phyloP scores from a whole-genome alignment of 2,797 vertebrate genomes.

The Notolabrus celidotus region DNA sequence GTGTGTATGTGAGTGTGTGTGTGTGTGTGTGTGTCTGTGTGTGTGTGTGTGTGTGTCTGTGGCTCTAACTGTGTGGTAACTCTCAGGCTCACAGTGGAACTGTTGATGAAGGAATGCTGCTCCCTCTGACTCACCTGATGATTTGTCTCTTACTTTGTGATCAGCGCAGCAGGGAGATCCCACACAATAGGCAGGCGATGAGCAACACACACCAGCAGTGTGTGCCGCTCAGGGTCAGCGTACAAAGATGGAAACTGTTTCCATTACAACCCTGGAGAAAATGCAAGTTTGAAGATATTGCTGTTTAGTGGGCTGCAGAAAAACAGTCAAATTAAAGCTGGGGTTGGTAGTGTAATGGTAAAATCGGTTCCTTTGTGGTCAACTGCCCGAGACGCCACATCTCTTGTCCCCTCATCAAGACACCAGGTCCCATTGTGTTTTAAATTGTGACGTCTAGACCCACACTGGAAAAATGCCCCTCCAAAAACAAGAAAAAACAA shows the following conservation, averaged over 20 bases:
- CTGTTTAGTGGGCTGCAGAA: not conserved
- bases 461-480: no score
- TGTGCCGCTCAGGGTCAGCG: slow-evolving; percentile 23
- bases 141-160: slow-evolving; percentile 75
- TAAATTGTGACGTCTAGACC: no score
- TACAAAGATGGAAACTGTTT: slow-evolving; percentile 8
- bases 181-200: slow-evolving; percentile 57
- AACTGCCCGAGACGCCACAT: no score
- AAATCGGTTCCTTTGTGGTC: no score
- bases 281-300: not conserved
- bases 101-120: slow-evolving; percentile 77
- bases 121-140: slow-evolving; percentile 81
- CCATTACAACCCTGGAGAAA: not conserved
- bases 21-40: slow-evolving; percentile 43
- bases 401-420: no score
- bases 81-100: slow-evolving; percentile 59
- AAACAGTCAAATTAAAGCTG: not conserved
- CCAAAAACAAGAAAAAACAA: no score
- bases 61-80: slow-evolving; percentile 66
- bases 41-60: slow-evolving; percentile 32
- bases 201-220: slow-evolving; percentile 42
- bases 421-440: no score
- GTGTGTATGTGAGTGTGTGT: slow-evolving; percentile 36
- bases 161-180: slow-evolving; percentile 62
- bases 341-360: no score